These are phyloP conservation scores for Pagrus major DNA, from an alignment of 2,113 vertebrate genomes.

Conservation along the genomic window DNA sequence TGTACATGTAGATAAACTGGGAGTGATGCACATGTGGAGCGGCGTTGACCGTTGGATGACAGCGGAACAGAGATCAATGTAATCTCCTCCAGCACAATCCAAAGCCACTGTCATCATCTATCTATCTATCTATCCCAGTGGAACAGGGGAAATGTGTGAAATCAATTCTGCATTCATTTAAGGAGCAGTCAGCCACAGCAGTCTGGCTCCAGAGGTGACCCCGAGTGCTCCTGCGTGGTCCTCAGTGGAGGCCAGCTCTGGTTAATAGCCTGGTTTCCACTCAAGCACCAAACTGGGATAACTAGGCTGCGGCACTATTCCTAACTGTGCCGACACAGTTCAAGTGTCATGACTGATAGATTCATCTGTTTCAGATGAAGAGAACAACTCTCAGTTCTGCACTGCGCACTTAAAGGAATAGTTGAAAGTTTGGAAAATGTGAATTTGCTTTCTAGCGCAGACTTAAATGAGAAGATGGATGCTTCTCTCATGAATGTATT, in stretches of 20 bases:
- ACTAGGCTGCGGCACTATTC: not conserved
- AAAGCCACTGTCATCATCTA: conserved; percentile 71
- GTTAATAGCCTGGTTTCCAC: conserved; percentile 36
- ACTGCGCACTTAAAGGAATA: not conserved
- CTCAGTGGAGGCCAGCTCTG: conserved; percentile 36
- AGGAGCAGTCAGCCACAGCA: conserved; percentile 60
- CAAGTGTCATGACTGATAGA: conserved; percentile 5
- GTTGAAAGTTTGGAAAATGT: not conserved
- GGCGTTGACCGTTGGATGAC: conserved; percentile 46
- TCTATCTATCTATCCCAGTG: conserved; percentile 64
- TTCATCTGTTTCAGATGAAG: conserved; percentile 15
- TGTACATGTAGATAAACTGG: conserved; percentile 15
- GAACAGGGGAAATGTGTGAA: conserved; percentile 69
- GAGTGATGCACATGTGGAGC: not conserved
- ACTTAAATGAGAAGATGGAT: not conserved
- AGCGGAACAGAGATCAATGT: conserved; percentile 70
- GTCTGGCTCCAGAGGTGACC: conserved; percentile 68
- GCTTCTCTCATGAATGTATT: not conserved
- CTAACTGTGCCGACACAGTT: not conserved
- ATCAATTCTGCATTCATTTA: conserved; percentile 80
- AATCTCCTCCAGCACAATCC: conserved; percentile 73
- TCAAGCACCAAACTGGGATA: conserved; percentile 17
- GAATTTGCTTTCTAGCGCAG: not conserved
- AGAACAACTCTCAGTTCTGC: not conserved
- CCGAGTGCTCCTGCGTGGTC: conserved; percentile 40